These are phyloP conservation scores for Pyrrhosoma nymphula DNA, from an alignment of 2,888 invertebrate species.

Conservation along the genomic window DNA sequence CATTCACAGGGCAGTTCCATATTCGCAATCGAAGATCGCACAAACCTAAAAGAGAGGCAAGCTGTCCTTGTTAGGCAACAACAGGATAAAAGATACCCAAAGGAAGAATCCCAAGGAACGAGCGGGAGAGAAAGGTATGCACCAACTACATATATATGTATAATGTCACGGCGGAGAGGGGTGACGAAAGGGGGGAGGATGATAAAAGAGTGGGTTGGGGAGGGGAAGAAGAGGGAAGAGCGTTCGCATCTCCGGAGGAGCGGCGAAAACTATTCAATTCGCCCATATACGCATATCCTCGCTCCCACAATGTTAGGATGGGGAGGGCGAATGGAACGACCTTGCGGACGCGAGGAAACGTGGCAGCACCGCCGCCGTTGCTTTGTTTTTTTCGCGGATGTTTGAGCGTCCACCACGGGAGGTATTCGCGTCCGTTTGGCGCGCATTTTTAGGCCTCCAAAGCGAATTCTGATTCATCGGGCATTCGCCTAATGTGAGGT, in stretches of 20 bases:
- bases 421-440: neutral
- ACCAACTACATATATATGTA: neutral
- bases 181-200: neutral
- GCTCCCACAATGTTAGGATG: neutral
- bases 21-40: neutral
- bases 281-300: neutral
- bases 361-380: neutral
- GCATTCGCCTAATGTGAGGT: no score
- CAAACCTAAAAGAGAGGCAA: neutral
- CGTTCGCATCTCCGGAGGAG: neutral
- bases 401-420: neutral
- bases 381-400: neutral
- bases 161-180: neutral
- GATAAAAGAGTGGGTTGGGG: neutral
- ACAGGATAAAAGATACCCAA: neutral
- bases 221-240: neutral
- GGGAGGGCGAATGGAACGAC: neutral
- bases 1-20: neutral
- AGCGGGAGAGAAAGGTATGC: neutral
- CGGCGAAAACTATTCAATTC: constrained; percentile 19
- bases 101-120: neutral
- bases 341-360: neutral
- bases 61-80: neutral
- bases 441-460: neutral
- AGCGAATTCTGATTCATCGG: no score